Base-by-base conservation (phyloP, 2,113 vertebrate genomes). In the Cyprinodon brontotheroides region DNA sequence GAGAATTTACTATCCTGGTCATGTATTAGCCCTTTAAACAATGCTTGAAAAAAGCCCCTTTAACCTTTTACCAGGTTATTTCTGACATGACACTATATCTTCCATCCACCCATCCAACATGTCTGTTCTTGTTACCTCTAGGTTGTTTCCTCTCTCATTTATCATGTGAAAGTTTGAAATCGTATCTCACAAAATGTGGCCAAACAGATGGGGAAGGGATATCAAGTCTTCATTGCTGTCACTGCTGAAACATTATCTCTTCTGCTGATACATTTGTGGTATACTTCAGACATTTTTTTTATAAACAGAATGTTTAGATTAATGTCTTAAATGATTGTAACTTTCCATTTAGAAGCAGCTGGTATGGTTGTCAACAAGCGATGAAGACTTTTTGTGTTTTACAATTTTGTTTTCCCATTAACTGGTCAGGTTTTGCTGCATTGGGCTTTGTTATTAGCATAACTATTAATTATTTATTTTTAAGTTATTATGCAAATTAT, bases 51-150 rank as follows among this genome's bases (percentile, higher is more conserved):
- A 29, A 29, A 29, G 29, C 47, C 36, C 47, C 15, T 61, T 17
- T 36, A 45, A 45, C 6, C 22, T 45, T 14, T 70, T 61, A 9
- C 3, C 7, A 13, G 8, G 39, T 36, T 8, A 45, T 70, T 60
- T 43, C 39, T 61, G 53, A 39, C 39, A n/a, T 69, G 48, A 57
- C 15, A 59, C 9, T 10, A 22, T 29, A 20, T 60, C 12, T 2
- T 50, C n/a, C 40, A 29, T 13, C 53, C 53, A 70, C 53, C 68
- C 29, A 57, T 20, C 20, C 68, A 61, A 9, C n/a, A 70, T 22
- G 68, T 41, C 29, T 36, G 40, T 45, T 45, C 40, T 65, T 65
- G 40, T 43, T n/a, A 65, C 64, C 11, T 65, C 40, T 65, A 40
- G 40, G 64, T 15, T 15, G 41, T 22, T 65, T 45, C 17, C n/a